Base-by-base conservation (phyloP, 1,140 invertebrate genomes). In the Drosophila tani region DNA sequence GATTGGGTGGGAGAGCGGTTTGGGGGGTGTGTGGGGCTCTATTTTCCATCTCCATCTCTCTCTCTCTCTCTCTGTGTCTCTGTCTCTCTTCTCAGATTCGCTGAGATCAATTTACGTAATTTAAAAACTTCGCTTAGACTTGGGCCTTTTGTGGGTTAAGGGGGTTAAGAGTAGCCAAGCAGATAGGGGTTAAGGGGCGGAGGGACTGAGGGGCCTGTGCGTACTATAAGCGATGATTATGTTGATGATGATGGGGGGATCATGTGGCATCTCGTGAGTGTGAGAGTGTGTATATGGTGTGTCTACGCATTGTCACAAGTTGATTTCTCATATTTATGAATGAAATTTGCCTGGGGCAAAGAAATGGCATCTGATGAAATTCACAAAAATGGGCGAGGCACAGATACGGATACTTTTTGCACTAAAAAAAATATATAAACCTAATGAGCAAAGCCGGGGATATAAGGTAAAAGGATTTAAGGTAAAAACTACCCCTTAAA, bases 81-180 rank as follows among this genome's bases (percentile, higher is more conserved):
- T 12, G 53, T 40, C 15, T 24, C 17, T 66, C 41, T 64, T 73
- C 79, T 65, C 70, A 65, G 79, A 40, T 76, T 27, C 57, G 83
- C 73, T 35, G 66, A 75, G 75, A 87, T 86, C 75, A 87, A 86
- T 87, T 86, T 82, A 87, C 76, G 79, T 74, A 82, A 86, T 81
- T 85, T 78, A 75, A 85, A 74, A 69, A 70, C 79, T 79, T 45
- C 63, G 80, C 71, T 82, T 85, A 78, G 65, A 65, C 67, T 65
- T 71, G 63, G 64, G 63, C 64, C 19, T 40, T 46, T 40, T 38
- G 32, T 40, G 53, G 53, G 53, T 55, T 55, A 55, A 40, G 53
- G 53, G 51, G 53, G 51, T 55, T 55, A 15, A 38, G 5, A 21
- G 51, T 21, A 32, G 17, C 1, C 17, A 24, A 32, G n/a, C 11